Evolutionary conservation across 2,888 invertebrate genomes (phyloP).

Genomic region (Myopa testacea): DNA sequence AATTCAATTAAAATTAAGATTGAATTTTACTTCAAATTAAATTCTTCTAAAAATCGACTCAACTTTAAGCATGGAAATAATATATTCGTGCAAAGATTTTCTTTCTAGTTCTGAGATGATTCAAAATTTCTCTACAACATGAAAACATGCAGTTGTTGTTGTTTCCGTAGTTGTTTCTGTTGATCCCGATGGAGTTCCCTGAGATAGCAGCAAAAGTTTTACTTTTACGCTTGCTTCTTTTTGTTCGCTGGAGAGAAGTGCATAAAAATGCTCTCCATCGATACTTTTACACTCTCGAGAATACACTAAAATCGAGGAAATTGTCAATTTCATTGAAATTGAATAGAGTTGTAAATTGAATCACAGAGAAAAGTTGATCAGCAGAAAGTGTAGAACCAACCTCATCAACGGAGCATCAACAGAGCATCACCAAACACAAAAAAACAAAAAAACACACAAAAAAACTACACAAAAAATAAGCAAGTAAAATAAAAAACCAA

Average conservation of each 20-base stretch:
- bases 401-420: not conserved
- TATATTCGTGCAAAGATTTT: too few relatives aligned
- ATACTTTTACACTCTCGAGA: constrained; percentile 34
- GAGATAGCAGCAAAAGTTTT: not conserved
- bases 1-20: too few relatives aligned
- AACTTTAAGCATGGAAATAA: too few relatives aligned
- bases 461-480: not conserved
- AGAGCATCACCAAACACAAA: not conserved
- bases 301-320: constrained; percentile 37
- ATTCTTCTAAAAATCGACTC: too few relatives aligned
- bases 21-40: too few relatives aligned
- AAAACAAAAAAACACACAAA: too few relatives aligned
- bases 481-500: not conserved
- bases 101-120: too few relatives aligned
- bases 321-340: constrained; percentile 39
- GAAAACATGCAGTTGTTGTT: not conserved
- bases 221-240: not conserved
- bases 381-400: not conserved
- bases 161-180: not conserved
- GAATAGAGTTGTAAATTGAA: constrained; percentile 38
- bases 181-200: not conserved
- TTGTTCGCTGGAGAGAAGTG: not conserved
- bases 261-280: constrained; percentile 21
- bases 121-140: too few relatives aligned
- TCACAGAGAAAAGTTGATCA: constrained; percentile 15